Conservation (phyloP, 2,113 vertebrate species). For the Fulica atra region DNA sequence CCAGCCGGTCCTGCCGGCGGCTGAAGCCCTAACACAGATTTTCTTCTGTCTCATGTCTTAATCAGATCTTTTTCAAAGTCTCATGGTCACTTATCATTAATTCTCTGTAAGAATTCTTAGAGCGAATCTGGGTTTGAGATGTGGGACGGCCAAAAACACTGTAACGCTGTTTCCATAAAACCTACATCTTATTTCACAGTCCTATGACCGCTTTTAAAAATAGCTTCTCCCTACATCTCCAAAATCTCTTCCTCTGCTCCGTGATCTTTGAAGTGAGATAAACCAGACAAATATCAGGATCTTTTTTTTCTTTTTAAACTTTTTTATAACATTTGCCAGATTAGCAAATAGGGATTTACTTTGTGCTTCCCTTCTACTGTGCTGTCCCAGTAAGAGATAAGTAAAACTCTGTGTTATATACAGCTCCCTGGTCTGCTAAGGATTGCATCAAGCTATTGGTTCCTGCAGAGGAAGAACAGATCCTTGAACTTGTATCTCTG, state of each 20-base stretch:
- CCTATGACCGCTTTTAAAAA: neutral
- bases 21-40: neutral
- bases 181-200: neutral
- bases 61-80: neutral
- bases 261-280: slow-evolving; percentile 17
- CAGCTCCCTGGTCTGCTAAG: neutral
- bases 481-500: neutral
- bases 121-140: neutral
- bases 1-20: accelerated
- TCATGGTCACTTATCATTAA: neutral
- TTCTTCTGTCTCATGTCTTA: neutral
- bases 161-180: neutral
- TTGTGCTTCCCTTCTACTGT: neutral
- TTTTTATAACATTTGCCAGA: slow-evolving; percentile 30
- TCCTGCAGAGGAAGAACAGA: neutral
- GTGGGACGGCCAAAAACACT: accelerated
- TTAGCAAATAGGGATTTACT: slow-evolving; percentile 30
- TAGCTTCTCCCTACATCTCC: neutral
- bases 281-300: slow-evolving; percentile 19
- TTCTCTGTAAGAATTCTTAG: neutral
- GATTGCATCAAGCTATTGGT: accelerated
- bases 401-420: neutral
- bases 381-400: slow-evolving; percentile 4
- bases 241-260: neutral
- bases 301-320: neutral